These are phyloP conservation scores for Eupithecia vulgata DNA, from an alignment of 2,888 invertebrate genomes.

Conservation along the genomic window DNA sequence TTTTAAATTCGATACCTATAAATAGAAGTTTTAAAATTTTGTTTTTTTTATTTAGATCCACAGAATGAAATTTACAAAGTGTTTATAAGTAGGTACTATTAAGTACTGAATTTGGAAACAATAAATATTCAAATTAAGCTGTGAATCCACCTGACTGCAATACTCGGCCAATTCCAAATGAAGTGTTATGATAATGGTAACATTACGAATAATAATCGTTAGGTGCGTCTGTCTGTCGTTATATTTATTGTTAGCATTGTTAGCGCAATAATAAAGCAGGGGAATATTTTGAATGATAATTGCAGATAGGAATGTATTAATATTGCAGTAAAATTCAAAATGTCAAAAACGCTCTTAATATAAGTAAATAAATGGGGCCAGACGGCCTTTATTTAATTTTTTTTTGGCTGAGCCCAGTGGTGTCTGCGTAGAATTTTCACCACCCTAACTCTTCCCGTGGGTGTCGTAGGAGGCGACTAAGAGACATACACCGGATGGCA, in stretches of 20 bases:
- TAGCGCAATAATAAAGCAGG: conserved; percentile 43
- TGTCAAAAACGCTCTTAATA: no score
- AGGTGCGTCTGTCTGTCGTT: conserved; percentile 43
- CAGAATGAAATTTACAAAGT: background rate
- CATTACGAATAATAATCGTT: conserved; percentile 52
- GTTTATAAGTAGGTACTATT: background rate
- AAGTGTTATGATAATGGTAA: conserved; percentile 56
- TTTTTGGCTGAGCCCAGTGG: no score
- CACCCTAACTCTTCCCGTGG: no score
- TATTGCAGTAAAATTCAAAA: background rate
- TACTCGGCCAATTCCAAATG: conserved; percentile 48
- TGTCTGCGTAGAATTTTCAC: no score
- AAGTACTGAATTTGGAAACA: background rate
- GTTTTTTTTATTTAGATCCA: background rate
- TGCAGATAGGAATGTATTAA: background rate
- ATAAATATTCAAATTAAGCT: conserved; percentile 20
- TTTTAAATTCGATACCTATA: no score
- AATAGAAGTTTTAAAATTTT: no score
- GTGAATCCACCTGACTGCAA: conserved; percentile 19
- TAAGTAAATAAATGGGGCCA: no score
- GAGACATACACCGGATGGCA: no score
- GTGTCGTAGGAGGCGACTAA: no score
- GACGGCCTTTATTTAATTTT: no score
- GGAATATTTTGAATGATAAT: conserved; percentile 15
- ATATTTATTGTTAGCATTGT: conserved; percentile 63